Percentiles rank a stretch among this genome's conserved stretches.
These are phyloP conservation scores for Neolamprologus brichardi DNA, from an alignment of 2,113 vertebrate species.

Conservation along the genomic window DNA sequence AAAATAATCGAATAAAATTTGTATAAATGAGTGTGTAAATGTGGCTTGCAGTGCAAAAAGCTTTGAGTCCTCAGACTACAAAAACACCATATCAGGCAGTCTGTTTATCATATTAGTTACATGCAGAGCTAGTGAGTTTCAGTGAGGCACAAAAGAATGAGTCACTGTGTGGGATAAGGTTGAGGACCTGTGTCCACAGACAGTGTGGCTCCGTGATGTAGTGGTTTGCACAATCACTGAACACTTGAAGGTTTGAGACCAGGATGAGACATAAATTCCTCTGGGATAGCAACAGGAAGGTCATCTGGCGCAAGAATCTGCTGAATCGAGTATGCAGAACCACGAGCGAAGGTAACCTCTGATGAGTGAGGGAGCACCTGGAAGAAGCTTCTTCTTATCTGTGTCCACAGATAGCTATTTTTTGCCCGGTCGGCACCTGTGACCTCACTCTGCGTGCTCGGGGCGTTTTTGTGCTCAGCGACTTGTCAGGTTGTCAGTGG, in stretches of 20 bases:
- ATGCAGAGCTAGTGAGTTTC: neutral
- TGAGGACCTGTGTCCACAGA: neutral
- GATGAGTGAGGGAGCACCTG: neutral
- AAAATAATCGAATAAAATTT: neutral
- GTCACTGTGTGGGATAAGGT: neutral
- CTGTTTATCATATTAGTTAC: neutral
- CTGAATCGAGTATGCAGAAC: neutral
- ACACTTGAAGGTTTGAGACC: neutral
- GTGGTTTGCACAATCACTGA: neutral
- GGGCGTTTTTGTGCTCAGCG: neutral
- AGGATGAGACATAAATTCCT: neutral
- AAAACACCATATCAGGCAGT: neutral
- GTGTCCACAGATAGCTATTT: neutral
- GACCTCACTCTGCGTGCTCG: neutral
- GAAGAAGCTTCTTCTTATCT: neutral
- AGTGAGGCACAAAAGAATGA: neutral
- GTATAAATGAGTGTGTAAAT: neutral
- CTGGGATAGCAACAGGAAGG: neutral
- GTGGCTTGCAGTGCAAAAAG: neutral
- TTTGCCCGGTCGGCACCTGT: neutral
- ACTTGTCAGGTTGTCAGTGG: neutral
- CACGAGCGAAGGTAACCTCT: neutral
- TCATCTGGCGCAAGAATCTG: rapidly evolving
- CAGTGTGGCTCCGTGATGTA: neutral
- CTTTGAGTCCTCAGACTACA: neutral